Conservation (phyloP, 2,888 invertebrate species). For the Gari tellinella region DNA sequence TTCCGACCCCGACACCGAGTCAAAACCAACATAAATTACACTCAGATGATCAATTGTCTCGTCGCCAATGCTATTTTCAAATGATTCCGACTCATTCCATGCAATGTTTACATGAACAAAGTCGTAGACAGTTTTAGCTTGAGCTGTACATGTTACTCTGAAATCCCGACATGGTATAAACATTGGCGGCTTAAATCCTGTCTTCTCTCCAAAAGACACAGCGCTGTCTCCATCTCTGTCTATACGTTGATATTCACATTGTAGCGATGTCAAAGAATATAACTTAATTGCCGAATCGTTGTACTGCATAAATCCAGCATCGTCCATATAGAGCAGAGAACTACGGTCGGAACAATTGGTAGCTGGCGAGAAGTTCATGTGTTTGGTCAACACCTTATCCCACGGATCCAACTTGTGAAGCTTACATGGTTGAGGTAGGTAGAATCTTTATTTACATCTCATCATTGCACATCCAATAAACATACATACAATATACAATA, state of each 20-base stretch:
- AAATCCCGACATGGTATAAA: slow-evolving; percentile 32
- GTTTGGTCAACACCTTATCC: slow-evolving; percentile 23
- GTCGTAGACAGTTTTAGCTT: slow-evolving; percentile 27
- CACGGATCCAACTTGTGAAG: slow-evolving; percentile 39
- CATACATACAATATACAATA: too few species aligned
- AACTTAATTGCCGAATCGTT: slow-evolving; percentile 19
- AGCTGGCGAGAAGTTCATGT: slow-evolving; percentile 1
- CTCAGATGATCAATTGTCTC: slow-evolving; percentile 40
- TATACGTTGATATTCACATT: slow-evolving; percentile 39
- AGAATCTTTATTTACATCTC: too few species aligned
- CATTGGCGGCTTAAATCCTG: slow-evolving; percentile 26
- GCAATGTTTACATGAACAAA: slow-evolving; percentile 42
- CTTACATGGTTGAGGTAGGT: slow-evolving; percentile 17
- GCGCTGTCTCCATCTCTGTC: slow-evolving; percentile 29
- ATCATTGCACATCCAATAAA: too few species aligned
- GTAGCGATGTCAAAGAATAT: slow-evolving; percentile 38
- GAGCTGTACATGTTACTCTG: slow-evolving; percentile 29
- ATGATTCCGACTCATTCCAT: slow-evolving; percentile 15
- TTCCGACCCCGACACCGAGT: slow-evolving; percentile 44
- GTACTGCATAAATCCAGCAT: slow-evolving; percentile 20
- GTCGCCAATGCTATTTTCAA: slow-evolving; percentile 17
- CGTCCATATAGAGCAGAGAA: slow-evolving; percentile 34
- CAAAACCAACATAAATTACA: slow-evolving; percentile 41
- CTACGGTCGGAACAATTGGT: slow-evolving; percentile 9
- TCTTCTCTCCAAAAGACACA: slow-evolving; percentile 2